Base-by-base conservation (phyloP, 2,113 vertebrate genomes). In the Cairina moschata region DNA sequence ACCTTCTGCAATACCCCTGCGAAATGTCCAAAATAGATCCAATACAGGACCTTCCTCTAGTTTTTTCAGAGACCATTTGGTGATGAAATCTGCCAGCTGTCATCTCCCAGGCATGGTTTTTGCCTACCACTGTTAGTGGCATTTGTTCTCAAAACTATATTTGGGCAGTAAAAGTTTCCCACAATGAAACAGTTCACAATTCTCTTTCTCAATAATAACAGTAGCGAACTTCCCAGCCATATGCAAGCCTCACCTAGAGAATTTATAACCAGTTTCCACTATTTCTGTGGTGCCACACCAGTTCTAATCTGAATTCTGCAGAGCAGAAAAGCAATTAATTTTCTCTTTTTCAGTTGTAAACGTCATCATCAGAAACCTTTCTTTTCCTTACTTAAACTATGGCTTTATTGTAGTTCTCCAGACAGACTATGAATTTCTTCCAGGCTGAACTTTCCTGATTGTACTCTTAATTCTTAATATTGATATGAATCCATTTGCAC, bases 91-190 rank as follows among this genome's bases (percentile, higher is more conserved):
- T 83, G 78, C 91, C 88, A 69, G 58, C 91, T 97, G 94, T 95
- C n/a, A 9, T 54, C 71, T 75, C 83, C 86, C 74, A 2, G 2
- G 63, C 16, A 13, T 48, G 42, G 16, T 44, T 95, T 93, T 56
- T 67, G 62, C 93, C 94, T 95, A 93, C 91, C 77, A 89, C 93
- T 85, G 91, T 91, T 93, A 95, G 81, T 17, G 10, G 78, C 91
- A 95, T 96, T 95, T 96, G 81, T 82, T 87, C 81, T 92, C 40
- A 74, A 89, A 92, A 76, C 74, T 54, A 13, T 40, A 62, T 58
- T 82, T 86, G 32, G 76, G 92, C 87, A 82, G n/a, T n/a, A 21
- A 88, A 97, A 91, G 77, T 92, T 92, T 87, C 81, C 89, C 58
- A 36, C 56, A 91, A 72, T 11, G 32, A 93, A 84, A 56, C 32